phyloP scores from a whole-genome alignment of 2,113 vertebrate genomes.

The Mugil cephalus region DNA sequence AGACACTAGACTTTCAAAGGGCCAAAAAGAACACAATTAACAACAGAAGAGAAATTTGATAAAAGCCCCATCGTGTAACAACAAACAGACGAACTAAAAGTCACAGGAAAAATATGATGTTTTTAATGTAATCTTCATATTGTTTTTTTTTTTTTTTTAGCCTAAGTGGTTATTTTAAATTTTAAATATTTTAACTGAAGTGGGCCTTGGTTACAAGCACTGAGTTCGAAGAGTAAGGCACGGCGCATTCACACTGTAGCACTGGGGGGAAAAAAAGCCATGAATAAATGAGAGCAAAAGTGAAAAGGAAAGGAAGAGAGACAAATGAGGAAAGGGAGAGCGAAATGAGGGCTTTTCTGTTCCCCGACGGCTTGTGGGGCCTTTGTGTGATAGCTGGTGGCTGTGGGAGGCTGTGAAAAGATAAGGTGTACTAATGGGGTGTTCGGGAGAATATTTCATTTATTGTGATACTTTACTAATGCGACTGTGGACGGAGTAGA shows the following conservation, averaged over 20 bases:
- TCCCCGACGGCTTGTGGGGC: constrained; percentile 52
- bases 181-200: constrained; percentile 2
- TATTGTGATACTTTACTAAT: constrained; percentile 69
- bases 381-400: constrained; percentile 63
- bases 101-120: no score
- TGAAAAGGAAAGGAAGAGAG: constrained; percentile 25
- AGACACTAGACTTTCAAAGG: no score
- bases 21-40: constrained; percentile 17
- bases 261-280: constrained; percentile 28
- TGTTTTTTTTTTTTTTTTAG: no score
- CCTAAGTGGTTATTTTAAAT: not conserved
- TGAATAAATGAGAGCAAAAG: constrained; percentile 52
- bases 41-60: not conserved
- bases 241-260: constrained; percentile 1
- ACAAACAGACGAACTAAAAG: no score
- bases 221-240: not conserved
- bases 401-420: constrained; percentile 69
- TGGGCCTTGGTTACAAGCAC: not conserved
- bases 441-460: constrained; percentile 67
- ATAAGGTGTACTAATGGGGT: constrained; percentile 74
- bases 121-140: no score
- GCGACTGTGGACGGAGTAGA: constrained; percentile 37
- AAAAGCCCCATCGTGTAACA: no score
- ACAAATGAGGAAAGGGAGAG: constrained; percentile 34
- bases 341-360: constrained; percentile 46